These are phyloP conservation scores for Drosophila setosimentum DNA, from an alignment of 2,888 invertebrate genomes.

Conservation along the genomic window DNA sequence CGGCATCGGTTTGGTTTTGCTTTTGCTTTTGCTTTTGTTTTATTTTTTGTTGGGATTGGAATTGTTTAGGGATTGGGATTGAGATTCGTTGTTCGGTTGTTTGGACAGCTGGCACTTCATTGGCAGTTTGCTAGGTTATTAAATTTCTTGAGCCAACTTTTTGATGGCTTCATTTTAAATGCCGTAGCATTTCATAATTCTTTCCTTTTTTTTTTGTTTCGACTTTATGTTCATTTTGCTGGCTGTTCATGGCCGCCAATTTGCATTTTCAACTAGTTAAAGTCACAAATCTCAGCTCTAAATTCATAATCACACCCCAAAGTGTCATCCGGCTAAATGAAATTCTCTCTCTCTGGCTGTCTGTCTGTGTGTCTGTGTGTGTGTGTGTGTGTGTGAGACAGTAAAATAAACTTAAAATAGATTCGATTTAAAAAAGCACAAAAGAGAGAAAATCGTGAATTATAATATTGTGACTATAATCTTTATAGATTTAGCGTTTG, in stretches of 20 bases:
- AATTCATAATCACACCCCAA: conserved; percentile 76
- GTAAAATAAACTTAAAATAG: conserved; percentile 4
- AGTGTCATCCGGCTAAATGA: conserved; percentile 68
- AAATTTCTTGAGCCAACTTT: conserved; percentile 70
- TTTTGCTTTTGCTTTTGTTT: not conserved
- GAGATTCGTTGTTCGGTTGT: conserved; percentile 42
- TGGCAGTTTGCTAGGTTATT: conserved; percentile 70
- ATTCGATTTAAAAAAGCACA: not conserved
- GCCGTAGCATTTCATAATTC: conserved; percentile 29
- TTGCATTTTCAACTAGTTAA: conserved; percentile 62
- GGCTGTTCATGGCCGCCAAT: conserved; percentile 46
- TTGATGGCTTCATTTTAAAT: conserved; percentile 69
- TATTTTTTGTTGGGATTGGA: not conserved
- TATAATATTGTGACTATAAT: not conserved
- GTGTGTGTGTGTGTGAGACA: conserved; percentile 2
- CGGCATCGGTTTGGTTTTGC: not conserved
- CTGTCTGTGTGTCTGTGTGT: conserved; percentile 12
- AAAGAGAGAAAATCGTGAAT: not conserved
- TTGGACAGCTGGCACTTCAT: conserved; percentile 80
- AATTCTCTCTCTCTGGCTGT: conserved; percentile 24
- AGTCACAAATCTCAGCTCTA: conserved; percentile 69
- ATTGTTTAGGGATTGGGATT: conserved; percentile 3
- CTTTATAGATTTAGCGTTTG: not conserved
- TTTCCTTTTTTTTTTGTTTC: conserved; percentile 10
- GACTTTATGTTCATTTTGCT: conserved; percentile 20